A percentile compares a stretch with the other conserved stretches of the same genome.
Conservation (phyloP, 1,140 invertebrate species). For the Phthorimaea operculella region DNA sequence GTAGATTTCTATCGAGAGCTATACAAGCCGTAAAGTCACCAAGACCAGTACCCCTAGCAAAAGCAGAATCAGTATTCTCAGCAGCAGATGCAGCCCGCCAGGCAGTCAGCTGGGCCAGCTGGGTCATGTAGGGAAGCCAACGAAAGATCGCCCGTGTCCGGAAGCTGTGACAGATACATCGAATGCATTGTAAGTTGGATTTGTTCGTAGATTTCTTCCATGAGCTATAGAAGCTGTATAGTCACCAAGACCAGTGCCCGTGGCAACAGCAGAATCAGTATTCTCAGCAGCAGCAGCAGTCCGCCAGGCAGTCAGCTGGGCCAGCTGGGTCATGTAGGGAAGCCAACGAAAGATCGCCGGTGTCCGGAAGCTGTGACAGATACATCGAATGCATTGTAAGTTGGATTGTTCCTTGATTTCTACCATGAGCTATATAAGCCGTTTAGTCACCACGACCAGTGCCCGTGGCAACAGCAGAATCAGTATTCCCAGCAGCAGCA, state of each 20-base stretch:
- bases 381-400: conserved; percentile 70
- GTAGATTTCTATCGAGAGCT: no score
- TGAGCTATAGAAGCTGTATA: no score
- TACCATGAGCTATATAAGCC: no score
- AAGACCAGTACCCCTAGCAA: conserved; percentile 7
- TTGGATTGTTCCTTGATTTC: no score
- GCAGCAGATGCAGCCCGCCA: conserved; percentile 24
- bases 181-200: conserved; percentile 68
- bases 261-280: conserved; percentile 29
- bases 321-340: conserved; percentile 67
- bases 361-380: conserved; percentile 79
- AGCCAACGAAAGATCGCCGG: conserved; percentile 76
- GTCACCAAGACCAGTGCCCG: no score
- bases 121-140: conserved; percentile 73
- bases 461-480: no score
- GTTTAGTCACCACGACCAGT: no score
- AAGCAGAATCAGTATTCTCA: conserved; percentile 28
- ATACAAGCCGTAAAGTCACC: no score
- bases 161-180: conserved; percentile 79
- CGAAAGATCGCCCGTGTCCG: conserved; percentile 74
- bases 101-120: conserved; percentile 18
- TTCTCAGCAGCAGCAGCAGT: conserved; percentile 25
- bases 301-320: conserved; percentile 20
- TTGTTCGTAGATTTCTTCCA: no score
- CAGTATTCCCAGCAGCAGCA: conserved; percentile 32